Conservation (phyloP, 2,888 invertebrate genomes). For the Brachyopa scutellaris region DNA sequence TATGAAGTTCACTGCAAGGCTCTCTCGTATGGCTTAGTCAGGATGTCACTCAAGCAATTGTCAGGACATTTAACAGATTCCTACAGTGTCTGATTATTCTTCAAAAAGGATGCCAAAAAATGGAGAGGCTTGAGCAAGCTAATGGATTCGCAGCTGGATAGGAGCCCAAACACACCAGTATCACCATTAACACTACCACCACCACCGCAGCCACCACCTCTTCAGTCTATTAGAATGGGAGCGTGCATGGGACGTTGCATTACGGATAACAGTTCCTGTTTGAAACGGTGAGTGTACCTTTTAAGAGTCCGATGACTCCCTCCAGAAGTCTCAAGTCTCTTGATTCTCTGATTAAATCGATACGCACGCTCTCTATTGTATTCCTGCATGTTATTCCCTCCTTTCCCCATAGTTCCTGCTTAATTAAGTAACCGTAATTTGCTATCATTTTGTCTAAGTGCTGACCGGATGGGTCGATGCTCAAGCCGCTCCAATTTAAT, state of each 20-base stretch:
- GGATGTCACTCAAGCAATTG: slow-evolving; percentile 12
- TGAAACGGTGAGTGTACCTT: slow-evolving; percentile 70
- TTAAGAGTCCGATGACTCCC: slow-evolving; percentile 50
- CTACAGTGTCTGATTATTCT: background rate
- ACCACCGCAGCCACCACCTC: background rate
- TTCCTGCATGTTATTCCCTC: background rate
- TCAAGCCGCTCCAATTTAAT: slow-evolving; percentile 40
- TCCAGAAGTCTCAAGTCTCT: slow-evolving; percentile 13
- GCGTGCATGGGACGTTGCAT: slow-evolving; percentile 75
- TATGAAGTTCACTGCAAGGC: background rate
- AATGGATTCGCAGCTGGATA: slow-evolving; percentile 67
- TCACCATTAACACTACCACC: slow-evolving; percentile 12
- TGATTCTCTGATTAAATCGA: slow-evolving; percentile 53
- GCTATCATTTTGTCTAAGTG: slow-evolving; percentile 18
- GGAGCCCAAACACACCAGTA: slow-evolving; percentile 26
- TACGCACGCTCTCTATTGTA: slow-evolving; percentile 11
- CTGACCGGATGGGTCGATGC: background rate
- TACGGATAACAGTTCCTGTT: slow-evolving; percentile 69
- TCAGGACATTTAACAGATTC: background rate
- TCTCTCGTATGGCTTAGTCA: slow-evolving; percentile 4
- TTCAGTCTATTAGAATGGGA: slow-evolving; percentile 71
- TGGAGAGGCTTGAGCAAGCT: slow-evolving; percentile 45
- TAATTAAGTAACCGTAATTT: too few relatives aligned
- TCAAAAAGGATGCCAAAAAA: slow-evolving; percentile 53
- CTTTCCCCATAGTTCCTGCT: too few relatives aligned